A percentile compares a stretch with the other conserved stretches of the same genome.
These are phyloP conservation scores for Megaceryle maxima DNA, from an alignment of 2,113 vertebrate genomes.

Conservation along the genomic window DNA sequence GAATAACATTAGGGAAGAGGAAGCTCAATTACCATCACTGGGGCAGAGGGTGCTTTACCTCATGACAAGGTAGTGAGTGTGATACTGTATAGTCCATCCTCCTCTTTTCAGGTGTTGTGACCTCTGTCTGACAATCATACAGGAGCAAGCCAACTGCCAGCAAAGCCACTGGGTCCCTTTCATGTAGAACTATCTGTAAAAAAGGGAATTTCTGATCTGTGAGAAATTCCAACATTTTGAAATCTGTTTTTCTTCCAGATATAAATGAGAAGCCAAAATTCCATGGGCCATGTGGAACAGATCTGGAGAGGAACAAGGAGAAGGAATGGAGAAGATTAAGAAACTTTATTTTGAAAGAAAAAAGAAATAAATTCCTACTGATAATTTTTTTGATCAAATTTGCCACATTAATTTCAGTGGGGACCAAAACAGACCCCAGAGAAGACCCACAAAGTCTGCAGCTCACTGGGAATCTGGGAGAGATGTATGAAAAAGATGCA, in stretches of 20 bases:
- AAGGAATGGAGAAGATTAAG: neutral
- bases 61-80: rapidly evolving
- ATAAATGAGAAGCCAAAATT: slow-evolving; percentile 9
- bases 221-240: slow-evolving; percentile 29
- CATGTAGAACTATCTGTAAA: neutral
- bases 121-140: neutral
- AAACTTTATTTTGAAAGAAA: neutral
- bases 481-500: neutral
- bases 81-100: neutral
- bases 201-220: slow-evolving; percentile 3
- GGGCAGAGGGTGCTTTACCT: neutral
- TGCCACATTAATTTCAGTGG: neutral
- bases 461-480: neutral
- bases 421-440: neutral
- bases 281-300: neutral
- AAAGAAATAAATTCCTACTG: neutral
- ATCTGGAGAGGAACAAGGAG: neutral
- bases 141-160: neutral
- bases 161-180: neutral
- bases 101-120: neutral
- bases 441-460: neutral
- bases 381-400: neutral
- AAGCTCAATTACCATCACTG: neutral
- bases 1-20: neutral
- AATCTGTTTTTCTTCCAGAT: slow-evolving; percentile 9